Base-by-base conservation (phyloP, 2,113 vertebrate genomes). In the Bubo blakistoni region DNA sequence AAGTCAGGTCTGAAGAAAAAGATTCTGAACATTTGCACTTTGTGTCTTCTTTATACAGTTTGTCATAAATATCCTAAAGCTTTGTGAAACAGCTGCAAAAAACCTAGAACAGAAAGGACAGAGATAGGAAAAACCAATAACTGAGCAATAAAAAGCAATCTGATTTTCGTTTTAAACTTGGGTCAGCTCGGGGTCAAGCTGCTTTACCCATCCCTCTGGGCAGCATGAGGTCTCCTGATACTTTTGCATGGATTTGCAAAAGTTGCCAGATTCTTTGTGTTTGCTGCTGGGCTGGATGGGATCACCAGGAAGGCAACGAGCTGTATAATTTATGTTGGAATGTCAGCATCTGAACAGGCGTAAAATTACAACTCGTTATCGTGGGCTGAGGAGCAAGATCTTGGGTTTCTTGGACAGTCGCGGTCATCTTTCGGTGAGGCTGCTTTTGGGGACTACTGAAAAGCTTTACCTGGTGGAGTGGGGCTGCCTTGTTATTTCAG, bases 281-380 rank as follows among this genome's bases (percentile, higher is more conserved):
- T 76, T 32, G 49, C 73, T 83, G 55, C 72, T 20, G 84, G 80
- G 55, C 72, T 86, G 82, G 69, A 51, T 0, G 2, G 54, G 58
- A 17, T 77, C 8, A 4, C 74, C 1, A 5, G 55, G 71, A 61
- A 86, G 85, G 47, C 74, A 83, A 32, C 8, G 90, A 96, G 76
- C 93, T 94, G 74, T n/a, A 5, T 83, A 86, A 96, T 94, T 95
- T 88, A 55, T 62, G 59, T 83, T 40, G 82, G 90, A 94, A 96
- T 81, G 71, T 58, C 63, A 63, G 38, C 42, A 20, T 70, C 8
- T 0, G 9, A 86, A 32, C 40, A 47, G 71, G 90, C 5, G 0
- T 92, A 40, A 95, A 94, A 81, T 86, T 70, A 81, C 86, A 71
- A 49, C 67, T 91, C 1, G 0, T 77, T 93, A 46, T 42, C 34